Evolutionary conservation across 2,797 vertebrate genomes (phyloP).

Genomic region (Tangara arthus): DNA sequence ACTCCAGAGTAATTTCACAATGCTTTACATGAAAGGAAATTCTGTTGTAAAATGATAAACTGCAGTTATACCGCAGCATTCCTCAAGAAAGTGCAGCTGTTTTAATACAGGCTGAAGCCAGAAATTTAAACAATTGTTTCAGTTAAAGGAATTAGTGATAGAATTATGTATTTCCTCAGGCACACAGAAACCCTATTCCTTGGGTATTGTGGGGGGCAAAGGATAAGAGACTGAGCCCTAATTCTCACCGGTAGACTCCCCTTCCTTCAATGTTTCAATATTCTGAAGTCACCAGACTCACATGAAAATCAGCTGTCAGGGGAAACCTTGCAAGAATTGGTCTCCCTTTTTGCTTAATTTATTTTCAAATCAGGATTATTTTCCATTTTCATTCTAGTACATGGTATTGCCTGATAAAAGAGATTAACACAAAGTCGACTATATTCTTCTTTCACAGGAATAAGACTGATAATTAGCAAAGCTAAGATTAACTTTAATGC

Average conservation of each 20-base stretch:
- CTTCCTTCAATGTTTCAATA: not conserved
- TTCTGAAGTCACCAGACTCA: not conserved
- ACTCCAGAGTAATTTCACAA: not conserved
- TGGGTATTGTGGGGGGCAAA: not conserved
- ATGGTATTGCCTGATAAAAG: not conserved
- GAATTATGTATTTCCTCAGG: not conserved
- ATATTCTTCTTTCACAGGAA: not conserved
- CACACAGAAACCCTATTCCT: not conserved
- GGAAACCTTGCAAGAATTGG: not conserved
- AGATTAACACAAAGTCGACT: not conserved
- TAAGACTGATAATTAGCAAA: not conserved
- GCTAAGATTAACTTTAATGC: slow-evolving; percentile 33
- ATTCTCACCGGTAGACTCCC: not conserved
- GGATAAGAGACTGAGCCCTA: not conserved
- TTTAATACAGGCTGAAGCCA: not conserved
- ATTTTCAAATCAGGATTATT: not conserved
- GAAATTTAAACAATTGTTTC: not conserved
- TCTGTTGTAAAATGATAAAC: not conserved
- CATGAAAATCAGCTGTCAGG: not conserved
- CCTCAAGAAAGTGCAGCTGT: not conserved
- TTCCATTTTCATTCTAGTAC: not conserved
- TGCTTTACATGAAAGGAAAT: not conserved
- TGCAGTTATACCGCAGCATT: not conserved
- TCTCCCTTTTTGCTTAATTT: not conserved
- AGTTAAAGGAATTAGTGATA: not conserved